Conservation (phyloP, 2,888 invertebrate species). For the Itoplectis maculator region DNA sequence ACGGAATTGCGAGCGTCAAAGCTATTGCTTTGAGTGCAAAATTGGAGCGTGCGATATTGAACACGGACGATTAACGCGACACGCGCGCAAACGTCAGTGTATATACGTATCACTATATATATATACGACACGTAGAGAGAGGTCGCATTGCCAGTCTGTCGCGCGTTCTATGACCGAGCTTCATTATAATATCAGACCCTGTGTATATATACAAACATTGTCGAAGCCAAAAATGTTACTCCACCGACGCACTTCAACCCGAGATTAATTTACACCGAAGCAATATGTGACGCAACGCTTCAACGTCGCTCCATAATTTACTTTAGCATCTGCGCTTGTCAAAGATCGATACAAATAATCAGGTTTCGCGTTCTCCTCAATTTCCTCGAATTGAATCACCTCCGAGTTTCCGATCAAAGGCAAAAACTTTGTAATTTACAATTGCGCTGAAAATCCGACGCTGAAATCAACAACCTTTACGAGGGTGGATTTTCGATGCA, state of each 20-base stretch:
- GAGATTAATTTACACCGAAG: conserved; percentile 36
- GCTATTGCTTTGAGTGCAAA: conserved; percentile 63
- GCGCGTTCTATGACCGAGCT: neutral
- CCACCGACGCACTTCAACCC: neutral
- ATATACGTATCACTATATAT: too few species aligned
- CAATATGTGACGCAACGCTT: neutral
- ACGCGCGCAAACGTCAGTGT: conserved; percentile 14
- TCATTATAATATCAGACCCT: neutral
- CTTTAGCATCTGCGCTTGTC: neutral
- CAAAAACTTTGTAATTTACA: neutral
- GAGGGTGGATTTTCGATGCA: too few species aligned
- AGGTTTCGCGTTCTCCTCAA: neutral
- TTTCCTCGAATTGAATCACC: neutral
- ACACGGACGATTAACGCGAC: conserved; percentile 62
- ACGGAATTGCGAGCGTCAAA: conserved; percentile 55
- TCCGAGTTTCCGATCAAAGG: too few species aligned
- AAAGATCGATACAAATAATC: neutral
- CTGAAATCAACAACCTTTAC: too few species aligned
- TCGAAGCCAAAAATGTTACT: conserved; percentile 37
- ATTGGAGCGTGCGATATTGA: conserved; percentile 70
- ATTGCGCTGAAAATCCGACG: neutral
- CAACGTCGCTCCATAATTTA: too few species aligned
- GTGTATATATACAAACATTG: neutral
- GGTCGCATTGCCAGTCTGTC: neutral
- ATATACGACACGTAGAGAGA: too few species aligned